Percentiles rank a stretch among this genome's conserved stretches.
These are phyloP conservation scores for Hapalemur alaotrensis DNA, from an alignment of 2,797 vertebrate genomes.

Conservation along the genomic window DNA sequence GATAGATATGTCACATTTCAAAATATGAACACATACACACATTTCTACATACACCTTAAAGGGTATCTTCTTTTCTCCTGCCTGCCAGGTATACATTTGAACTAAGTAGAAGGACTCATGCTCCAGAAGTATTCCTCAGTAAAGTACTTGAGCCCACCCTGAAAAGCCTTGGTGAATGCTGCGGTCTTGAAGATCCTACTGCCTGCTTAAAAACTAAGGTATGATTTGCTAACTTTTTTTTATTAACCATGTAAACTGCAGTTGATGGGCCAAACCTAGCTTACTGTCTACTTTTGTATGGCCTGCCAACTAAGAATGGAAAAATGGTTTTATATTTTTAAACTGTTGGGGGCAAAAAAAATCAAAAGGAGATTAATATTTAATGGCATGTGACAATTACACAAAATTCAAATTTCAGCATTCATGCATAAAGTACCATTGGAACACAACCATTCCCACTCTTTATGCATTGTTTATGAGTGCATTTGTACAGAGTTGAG, in stretches of 20 bases:
- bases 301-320: background rate
- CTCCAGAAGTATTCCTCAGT: constrained; percentile 82
- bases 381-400: background rate
- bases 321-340: background rate
- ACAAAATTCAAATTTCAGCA: background rate
- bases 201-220: constrained; percentile 83
- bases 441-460: background rate
- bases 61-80: background rate
- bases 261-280: background rate
- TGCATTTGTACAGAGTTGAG: background rate
- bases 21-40: background rate
- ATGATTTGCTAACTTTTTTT: rapidly evolving
- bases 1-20: background rate
- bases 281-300: background rate
- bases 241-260: background rate
- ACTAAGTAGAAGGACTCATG: constrained; percentile 75
- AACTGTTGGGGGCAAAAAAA: background rate
- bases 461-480: background rate
- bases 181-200: constrained; percentile 58
- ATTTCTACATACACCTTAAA: background rate
- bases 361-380: background rate
- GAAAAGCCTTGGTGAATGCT: constrained; percentile 75
- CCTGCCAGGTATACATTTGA: constrained; percentile 82
- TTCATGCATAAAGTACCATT: background rate
- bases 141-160: constrained; percentile 67